Conservation (phyloP, 2,797 vertebrate species). For the Megalops cyprinoides region DNA sequence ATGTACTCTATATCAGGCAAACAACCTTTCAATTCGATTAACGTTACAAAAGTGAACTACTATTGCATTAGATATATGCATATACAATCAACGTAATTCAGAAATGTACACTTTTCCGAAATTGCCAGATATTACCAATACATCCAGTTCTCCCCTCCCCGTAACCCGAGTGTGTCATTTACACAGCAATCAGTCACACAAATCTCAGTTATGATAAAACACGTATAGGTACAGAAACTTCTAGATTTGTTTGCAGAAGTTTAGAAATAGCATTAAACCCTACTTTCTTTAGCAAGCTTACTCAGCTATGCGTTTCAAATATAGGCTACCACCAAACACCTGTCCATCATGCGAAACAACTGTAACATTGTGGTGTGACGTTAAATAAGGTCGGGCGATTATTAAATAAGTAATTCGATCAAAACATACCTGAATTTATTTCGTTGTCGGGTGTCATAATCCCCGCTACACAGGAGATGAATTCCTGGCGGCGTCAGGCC, state of each 20-base stretch:
- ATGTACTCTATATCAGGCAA: not conserved
- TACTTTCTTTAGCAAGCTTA: too few species aligned
- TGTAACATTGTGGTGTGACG: not conserved
- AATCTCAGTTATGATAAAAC: too few species aligned
- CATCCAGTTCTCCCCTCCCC: too few species aligned
- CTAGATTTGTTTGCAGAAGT: too few species aligned
- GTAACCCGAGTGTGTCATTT: too few species aligned
- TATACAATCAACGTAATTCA: too few species aligned
- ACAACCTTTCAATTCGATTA: not conserved
- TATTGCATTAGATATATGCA: not conserved
- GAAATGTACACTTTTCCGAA: too few species aligned
- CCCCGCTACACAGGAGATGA: not conserved
- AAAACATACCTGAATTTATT: not conserved
- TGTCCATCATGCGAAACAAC: not conserved
- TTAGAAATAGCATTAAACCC: too few species aligned
- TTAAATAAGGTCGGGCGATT: not conserved
- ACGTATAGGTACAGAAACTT: too few species aligned
- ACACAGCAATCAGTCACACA: too few species aligned
- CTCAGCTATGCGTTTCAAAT: too few species aligned
- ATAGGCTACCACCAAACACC: not conserved
- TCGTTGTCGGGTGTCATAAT: not conserved
- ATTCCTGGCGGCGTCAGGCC: not conserved
- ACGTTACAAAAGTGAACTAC: not conserved
- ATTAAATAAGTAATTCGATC: not conserved
- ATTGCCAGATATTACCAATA: too few species aligned